Evolutionary conservation across 2,797 vertebrate genomes (phyloP).

Genomic region (Loris lydekkerianus): DNA sequence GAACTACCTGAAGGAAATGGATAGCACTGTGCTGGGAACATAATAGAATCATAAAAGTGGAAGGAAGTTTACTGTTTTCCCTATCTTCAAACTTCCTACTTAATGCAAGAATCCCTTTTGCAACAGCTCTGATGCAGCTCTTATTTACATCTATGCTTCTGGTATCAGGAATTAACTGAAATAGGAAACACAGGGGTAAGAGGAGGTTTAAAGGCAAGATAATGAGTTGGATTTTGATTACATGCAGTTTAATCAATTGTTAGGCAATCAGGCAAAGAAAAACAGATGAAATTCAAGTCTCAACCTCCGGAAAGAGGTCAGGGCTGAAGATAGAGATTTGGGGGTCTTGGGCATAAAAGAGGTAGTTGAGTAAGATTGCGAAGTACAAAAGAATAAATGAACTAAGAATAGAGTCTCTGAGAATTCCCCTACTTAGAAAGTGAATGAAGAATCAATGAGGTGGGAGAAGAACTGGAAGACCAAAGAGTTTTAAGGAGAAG

Average conservation of each 20-base stretch:
- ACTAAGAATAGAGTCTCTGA: slow-evolving; percentile 59
- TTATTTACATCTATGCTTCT: slow-evolving; percentile 47
- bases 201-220: slow-evolving; percentile 31
- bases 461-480: slow-evolving; percentile 42
- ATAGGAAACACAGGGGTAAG: slow-evolving; percentile 46
- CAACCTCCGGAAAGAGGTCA: slow-evolving; percentile 59
- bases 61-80: slow-evolving; percentile 12
- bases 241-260: slow-evolving; percentile 52
- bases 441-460: slow-evolving; percentile 30
- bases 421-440: slow-evolving; percentile 56
- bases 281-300: slow-evolving; percentile 70
- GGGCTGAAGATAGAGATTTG: slow-evolving; percentile 57
- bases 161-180: slow-evolving; percentile 53
- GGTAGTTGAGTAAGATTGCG: slow-evolving; percentile 52
- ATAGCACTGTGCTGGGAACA: slow-evolving; percentile 1
- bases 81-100: slow-evolving; percentile 9
- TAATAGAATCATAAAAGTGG: slow-evolving; percentile 54
- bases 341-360: slow-evolving; percentile 42
- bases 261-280: slow-evolving; percentile 53
- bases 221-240: slow-evolving; percentile 61
- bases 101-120: slow-evolving; percentile 20
- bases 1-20: slow-evolving; percentile 53
- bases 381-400: slow-evolving; percentile 60
- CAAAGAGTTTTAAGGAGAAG: slow-evolving; percentile 51
- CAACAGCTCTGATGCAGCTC: background rate